Percentiles rank a stretch among this genome's conserved stretches.
Evolutionary conservation across 2,113 vertebrate species (phyloP).

Genomic region (Paratilapia polleni): DNA sequence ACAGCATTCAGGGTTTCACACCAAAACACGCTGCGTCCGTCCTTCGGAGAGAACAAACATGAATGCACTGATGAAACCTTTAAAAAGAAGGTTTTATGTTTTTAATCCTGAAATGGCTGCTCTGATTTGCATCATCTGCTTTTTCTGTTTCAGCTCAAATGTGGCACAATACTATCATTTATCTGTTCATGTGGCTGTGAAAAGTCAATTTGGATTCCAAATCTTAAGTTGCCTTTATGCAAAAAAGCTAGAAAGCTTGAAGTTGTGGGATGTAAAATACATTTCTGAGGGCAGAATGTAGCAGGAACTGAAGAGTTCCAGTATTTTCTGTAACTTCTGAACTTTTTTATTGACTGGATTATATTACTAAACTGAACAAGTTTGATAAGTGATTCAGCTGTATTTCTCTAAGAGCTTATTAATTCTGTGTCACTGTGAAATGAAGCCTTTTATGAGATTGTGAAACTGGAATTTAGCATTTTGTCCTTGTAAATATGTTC

Average conservation of each 20-base stretch:
- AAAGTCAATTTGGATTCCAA: background rate
- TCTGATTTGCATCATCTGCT: background rate
- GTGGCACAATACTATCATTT: fast-evolving
- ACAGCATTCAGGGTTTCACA: background rate
- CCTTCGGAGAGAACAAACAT: background rate
- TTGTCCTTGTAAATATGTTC: slow-evolving; percentile 8
- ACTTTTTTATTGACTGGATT: background rate
- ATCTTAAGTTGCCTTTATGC: background rate
- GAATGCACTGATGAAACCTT: background rate
- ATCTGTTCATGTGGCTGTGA: background rate
- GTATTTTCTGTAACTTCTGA: background rate
- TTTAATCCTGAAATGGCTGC: background rate
- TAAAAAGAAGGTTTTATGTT: background rate
- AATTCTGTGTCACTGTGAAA: background rate
- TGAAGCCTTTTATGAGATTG: slow-evolving; percentile 5
- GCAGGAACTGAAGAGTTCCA: background rate
- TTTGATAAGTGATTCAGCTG: background rate
- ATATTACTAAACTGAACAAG: background rate
- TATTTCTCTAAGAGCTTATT: background rate
- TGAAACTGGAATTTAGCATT: slow-evolving; percentile 1
- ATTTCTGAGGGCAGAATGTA: background rate
- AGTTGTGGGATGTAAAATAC: fast-evolving
- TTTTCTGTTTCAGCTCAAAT: background rate
- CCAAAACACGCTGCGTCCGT: background rate
- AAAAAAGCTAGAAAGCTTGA: background rate